These are phyloP conservation scores for Lates japonicus DNA, from an alignment of 2,797 vertebrate genomes.

Conservation along the genomic window DNA sequence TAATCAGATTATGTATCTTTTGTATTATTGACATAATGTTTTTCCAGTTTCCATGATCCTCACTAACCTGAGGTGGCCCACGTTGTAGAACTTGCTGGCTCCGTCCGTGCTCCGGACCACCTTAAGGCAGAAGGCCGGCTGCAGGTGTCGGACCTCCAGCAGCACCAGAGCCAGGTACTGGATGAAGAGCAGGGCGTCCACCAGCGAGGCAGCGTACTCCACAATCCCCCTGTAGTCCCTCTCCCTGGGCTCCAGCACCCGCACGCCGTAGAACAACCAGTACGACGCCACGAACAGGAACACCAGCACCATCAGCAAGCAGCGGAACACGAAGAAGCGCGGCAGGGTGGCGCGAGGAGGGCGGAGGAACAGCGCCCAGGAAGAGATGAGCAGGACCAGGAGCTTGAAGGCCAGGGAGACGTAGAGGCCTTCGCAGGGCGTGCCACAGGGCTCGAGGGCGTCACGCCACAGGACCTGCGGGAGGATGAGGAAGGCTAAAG, in stretches of 20 bases:
- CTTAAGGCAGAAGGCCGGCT: slow-evolving; percentile 94
- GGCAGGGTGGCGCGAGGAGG: slow-evolving; percentile 91
- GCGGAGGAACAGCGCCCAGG: slow-evolving; percentile 94
- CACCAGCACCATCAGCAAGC: slow-evolving; percentile 92
- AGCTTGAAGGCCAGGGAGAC: slow-evolving; percentile 96
- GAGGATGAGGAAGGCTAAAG: slow-evolving; percentile 92
- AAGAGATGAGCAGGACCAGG: slow-evolving; percentile 92
- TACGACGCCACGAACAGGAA: slow-evolving; percentile 94
- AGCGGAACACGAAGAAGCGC: slow-evolving; percentile 91
- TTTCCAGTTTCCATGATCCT: background rate
- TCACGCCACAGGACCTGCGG: slow-evolving; percentile 93
- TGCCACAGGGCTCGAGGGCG: slow-evolving; percentile 89
- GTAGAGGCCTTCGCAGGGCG: slow-evolving; percentile 93
- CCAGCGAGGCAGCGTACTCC: slow-evolving; percentile 92
- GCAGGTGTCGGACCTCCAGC: slow-evolving; percentile 93
- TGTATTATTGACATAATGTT: background rate
- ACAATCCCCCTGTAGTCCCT: slow-evolving; percentile 92
- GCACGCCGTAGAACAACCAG: slow-evolving; percentile 94
- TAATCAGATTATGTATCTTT: background rate
- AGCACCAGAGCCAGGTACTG: slow-evolving; percentile 94
- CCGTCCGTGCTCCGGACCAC: slow-evolving; percentile 93
- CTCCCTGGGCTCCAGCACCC: slow-evolving; percentile 90
- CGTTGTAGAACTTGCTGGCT: slow-evolving; percentile 93
- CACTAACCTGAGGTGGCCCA: slow-evolving; percentile 92
- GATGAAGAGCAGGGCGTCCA: slow-evolving; percentile 93